Conservation (phyloP, 2,797 vertebrate genomes). For the Argentina silus region DNA sequence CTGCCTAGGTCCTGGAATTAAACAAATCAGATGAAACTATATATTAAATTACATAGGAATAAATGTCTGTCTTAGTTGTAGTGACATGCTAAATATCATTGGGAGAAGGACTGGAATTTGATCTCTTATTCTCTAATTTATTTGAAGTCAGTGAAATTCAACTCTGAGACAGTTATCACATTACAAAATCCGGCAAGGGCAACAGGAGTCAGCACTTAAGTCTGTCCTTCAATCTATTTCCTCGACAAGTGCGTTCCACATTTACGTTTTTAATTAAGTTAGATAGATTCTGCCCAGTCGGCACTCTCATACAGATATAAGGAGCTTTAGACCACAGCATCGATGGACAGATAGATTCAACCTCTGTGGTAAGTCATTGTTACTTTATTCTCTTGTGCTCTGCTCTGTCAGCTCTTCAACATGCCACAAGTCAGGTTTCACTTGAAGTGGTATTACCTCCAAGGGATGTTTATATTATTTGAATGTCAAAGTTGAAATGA, state of each 20-base stretch:
- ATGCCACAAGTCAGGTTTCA: too few species aligned
- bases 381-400: background rate
- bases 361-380: background rate
- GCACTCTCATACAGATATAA: background rate
- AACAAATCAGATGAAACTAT: too few species aligned
- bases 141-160: background rate
- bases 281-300: background rate
- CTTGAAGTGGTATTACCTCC: too few species aligned
- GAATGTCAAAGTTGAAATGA: too few species aligned
- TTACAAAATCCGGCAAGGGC: background rate
- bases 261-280: too few species aligned
- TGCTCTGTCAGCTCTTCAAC: background rate
- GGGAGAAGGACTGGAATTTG: too few species aligned
- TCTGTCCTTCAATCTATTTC: background rate
- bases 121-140: too few species aligned
- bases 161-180: background rate
- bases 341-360: background rate
- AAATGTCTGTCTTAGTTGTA: too few species aligned
- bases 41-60: too few species aligned
- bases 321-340: background rate
- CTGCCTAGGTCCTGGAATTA: too few species aligned
- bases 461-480: too few species aligned
- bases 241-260: background rate
- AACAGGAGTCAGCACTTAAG: background rate
- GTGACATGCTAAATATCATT: too few species aligned